Conservation (phyloP, 1,140 invertebrate genomes). For the Ylistrum balloti region DNA sequence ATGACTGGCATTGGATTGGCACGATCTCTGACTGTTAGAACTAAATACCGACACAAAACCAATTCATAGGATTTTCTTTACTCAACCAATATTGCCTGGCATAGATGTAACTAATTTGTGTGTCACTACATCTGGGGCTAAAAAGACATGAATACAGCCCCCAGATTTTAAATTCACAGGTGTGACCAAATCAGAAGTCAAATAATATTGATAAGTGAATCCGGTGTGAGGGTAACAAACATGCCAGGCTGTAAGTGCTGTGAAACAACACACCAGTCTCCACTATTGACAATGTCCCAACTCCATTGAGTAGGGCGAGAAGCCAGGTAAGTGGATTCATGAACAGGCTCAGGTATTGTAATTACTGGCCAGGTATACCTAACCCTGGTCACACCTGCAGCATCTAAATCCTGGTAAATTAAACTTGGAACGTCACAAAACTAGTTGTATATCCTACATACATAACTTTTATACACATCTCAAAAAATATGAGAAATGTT, state of each 20-base stretch:
- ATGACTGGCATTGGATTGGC: slow-evolving; percentile 37
- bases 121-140: slow-evolving; percentile 24
- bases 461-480: background rate
- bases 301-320: slow-evolving; percentile 15
- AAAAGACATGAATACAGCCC: slow-evolving; percentile 33
- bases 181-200: slow-evolving; percentile 27
- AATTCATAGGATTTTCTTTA: slow-evolving; percentile 2
- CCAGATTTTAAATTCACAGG: slow-evolving; percentile 16
- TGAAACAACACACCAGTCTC: slow-evolving; percentile 32
- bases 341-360: slow-evolving; percentile 27
- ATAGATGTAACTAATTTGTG: slow-evolving; percentile 40
- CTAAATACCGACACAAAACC: slow-evolving; percentile 25
- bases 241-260: slow-evolving; percentile 8
- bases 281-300: slow-evolving; percentile 6
- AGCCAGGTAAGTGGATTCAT: slow-evolving; percentile 38
- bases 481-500: too few relatives aligned
- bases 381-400: slow-evolving; percentile 12
- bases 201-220: slow-evolving; percentile 40
- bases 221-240: background rate
- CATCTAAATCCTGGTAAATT: slow-evolving; percentile 1
- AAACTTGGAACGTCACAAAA: background rate
- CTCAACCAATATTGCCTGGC: slow-evolving; percentile 25
- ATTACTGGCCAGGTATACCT: slow-evolving; percentile 15
- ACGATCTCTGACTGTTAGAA: slow-evolving; percentile 38
- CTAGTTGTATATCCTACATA: background rate